Evolutionary conservation across 2,888 invertebrate species (phyloP).

Genomic region (Copidosoma aretas): DNA sequence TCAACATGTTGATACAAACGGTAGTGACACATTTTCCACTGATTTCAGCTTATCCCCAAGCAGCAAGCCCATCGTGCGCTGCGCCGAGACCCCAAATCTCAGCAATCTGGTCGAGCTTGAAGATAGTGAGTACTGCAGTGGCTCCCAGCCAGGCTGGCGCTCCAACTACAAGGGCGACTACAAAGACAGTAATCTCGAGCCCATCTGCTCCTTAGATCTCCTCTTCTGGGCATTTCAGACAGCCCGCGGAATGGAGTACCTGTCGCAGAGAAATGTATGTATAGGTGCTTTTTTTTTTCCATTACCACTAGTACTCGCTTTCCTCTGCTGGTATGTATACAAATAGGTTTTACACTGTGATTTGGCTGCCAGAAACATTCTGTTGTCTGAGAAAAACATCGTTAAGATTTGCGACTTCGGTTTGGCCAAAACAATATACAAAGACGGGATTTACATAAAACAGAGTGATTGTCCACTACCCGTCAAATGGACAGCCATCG

Average conservation of each 20-base stretch:
- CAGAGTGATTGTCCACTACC: conserved; percentile 86
- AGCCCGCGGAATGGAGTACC: conserved; percentile 93
- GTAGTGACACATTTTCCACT: conserved; percentile 69
- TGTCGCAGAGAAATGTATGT: conserved; percentile 86
- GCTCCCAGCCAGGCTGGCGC: conserved; percentile 74
- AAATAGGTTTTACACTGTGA: conserved; percentile 88
- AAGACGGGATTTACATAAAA: conserved; percentile 88
- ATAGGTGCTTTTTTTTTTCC: no score
- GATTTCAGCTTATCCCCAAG: conserved; percentile 51
- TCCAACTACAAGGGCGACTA: conserved; percentile 80
- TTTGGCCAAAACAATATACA: conserved; percentile 88
- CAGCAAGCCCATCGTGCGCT: conserved; percentile 41
- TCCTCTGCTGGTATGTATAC: no score
- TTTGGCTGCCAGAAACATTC: conserved; percentile 88
- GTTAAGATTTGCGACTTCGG: conserved; percentile 98
- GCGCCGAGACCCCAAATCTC: conserved; percentile 49
- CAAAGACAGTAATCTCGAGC: conserved; percentile 70
- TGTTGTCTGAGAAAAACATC: conserved; percentile 86
- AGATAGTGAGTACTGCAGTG: conserved; percentile 66
- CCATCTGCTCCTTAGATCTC: conserved; percentile 82
- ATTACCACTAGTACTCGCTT: no score
- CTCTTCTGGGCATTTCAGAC: conserved; percentile 93
- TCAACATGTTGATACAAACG: conserved; percentile 68
- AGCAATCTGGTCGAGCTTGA: conserved; percentile 47
- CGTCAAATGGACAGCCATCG: conserved; percentile 96